Base-by-base conservation (phyloP, 2,113 vertebrate genomes). In the Cranoglanis bouderius region DNA sequence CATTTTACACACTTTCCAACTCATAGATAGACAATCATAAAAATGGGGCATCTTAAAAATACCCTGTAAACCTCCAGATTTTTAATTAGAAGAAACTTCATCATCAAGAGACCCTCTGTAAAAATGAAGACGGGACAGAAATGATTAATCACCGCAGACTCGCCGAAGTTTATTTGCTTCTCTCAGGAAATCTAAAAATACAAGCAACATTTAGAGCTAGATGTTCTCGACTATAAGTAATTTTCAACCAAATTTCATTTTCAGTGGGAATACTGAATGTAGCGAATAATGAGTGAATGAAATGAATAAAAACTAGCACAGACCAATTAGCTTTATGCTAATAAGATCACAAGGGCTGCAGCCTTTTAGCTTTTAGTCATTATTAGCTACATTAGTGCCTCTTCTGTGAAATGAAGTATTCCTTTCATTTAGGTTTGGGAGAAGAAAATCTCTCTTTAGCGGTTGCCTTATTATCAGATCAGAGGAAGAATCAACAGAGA, bases 81-180 rank as follows among this genome's bases (percentile, higher is more conserved):
- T 65, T 90, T 32, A 83, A 74, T 88, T 82, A 82, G 49, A 40
- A 77, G 57, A 70, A 85, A 86, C 65, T 75, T 78, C 80, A 88
- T 87, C 43, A 86, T 49, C 74, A 61, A 65, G 75, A 87, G 57
- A 72, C 40, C 67, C 70, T 26, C n/a, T 4, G 4, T 80, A 51
- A 63, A 51, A 80, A 87, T 65, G 57, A 80, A 65, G 75, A 65
- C 32, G 6, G n/a, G 72, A 51, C 87, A 90, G 77, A 80, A 43
- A 67, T 88, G 90, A 87, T 88, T 90, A 78, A 90, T 88, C 57
- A 84, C 67, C 29, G 49, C 32, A 65, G 46, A 83, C 85, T 26
- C 74, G 29, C 67, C 14, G 53, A 80, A 67, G 70, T 78, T 80
- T 78, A 38, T 78, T 88, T 80, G 55, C 35, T 88, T 85, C 70